A percentile compares a stretch with the other conserved stretches of the same genome.
These are phyloP conservation scores for Frieseomelitta varia DNA, from an alignment of 1,140 invertebrate genomes.

Conservation along the genomic window DNA sequence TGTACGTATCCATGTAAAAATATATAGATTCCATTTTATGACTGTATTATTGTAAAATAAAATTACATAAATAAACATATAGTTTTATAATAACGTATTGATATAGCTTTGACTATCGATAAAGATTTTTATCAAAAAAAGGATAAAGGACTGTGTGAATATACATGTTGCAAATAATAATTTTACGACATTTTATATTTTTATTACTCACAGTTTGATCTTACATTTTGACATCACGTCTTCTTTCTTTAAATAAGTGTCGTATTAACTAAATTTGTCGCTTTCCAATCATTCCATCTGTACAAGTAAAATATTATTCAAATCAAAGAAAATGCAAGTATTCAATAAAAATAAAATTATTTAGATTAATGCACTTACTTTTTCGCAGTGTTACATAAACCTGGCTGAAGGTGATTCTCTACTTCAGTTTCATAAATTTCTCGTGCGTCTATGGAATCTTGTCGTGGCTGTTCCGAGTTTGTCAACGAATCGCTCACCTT, in stretches of 20 bases:
- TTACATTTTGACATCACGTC: background rate
- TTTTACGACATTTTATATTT: background rate
- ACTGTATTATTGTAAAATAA: background rate
- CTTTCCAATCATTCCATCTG: conserved; percentile 6
- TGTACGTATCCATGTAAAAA: background rate
- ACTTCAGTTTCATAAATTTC: conserved; percentile 66
- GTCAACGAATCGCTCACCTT: conserved; percentile 66
- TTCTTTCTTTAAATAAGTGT: background rate
- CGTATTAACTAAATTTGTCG: background rate
- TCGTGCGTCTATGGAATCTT: conserved; percentile 63
- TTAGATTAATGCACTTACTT: conserved; percentile 63
- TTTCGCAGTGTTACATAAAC: conserved; percentile 68
- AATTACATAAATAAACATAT: background rate
- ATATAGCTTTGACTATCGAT: background rate
- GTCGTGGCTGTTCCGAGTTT: conserved; percentile 43
- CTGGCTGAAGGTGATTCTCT: conserved; percentile 56
- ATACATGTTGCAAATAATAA: background rate
- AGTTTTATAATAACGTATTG: background rate
- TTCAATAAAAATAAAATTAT: background rate
- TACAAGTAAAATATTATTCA: background rate
- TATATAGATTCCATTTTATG: background rate
- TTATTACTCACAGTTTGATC: background rate
- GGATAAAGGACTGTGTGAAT: background rate
- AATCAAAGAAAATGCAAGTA: background rate
- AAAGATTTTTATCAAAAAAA: background rate